Conservation (phyloP, 1,140 invertebrate genomes). For the Lepidurus arcticus region DNA sequence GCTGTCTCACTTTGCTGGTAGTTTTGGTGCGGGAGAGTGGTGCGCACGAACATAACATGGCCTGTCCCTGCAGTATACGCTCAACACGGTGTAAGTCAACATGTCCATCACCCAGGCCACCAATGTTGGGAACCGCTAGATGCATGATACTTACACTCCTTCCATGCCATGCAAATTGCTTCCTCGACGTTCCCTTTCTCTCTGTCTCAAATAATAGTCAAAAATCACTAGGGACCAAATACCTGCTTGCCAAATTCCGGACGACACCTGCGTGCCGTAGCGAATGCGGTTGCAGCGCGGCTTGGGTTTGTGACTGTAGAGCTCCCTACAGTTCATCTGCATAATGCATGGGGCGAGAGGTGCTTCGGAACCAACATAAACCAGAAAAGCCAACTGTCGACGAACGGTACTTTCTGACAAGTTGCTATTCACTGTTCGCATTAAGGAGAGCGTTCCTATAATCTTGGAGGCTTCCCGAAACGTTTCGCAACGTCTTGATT, state of each 20-base stretch:
- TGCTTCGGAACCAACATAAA: neutral
- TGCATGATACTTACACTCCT: neutral
- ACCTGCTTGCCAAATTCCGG: neutral
- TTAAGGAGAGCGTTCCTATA: neutral
- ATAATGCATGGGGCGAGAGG: constrained; percentile 4
- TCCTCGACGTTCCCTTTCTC: neutral
- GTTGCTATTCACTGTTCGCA: neutral
- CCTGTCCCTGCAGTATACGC: neutral
- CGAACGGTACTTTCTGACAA: neutral
- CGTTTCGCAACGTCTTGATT: neutral
- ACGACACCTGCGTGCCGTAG: constrained; percentile 8
- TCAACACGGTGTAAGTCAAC: constrained; percentile 3
- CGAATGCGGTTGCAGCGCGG: neutral
- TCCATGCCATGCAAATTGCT: neutral
- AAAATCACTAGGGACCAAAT: neutral
- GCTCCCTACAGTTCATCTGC: constrained; percentile 10
- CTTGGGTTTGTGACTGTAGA: neutral
- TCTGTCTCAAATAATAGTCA: neutral
- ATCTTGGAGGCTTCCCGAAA: neutral
- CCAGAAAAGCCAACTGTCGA: neutral
- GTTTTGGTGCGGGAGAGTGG: neutral
- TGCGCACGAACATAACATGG: neutral
- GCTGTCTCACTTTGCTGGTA: neutral
- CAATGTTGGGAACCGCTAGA: neutral
- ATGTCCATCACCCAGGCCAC: constrained; percentile 3